Percentiles rank a stretch among this genome's conserved stretches.
Evolutionary conservation across 2,797 vertebrate species (phyloP).

Genomic region (Tragelaphus eurycerus): DNA sequence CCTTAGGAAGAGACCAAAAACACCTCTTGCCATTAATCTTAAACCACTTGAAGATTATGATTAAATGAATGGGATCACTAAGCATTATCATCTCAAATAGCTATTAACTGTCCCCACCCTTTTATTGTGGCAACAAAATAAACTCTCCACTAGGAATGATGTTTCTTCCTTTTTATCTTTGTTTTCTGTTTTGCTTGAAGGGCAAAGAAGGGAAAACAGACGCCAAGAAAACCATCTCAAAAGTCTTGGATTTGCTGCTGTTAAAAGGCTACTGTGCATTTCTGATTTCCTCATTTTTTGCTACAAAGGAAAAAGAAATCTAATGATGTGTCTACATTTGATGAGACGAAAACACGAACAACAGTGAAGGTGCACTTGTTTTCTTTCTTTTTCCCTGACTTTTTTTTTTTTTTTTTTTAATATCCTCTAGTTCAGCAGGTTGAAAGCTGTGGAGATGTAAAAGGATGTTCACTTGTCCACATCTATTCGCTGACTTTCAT

Average conservation of each 20-base stretch:
- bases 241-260: slow-evolving; percentile 74
- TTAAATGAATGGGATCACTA: slow-evolving; percentile 89
- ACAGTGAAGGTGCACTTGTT: slow-evolving; percentile 60
- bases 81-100: slow-evolving; percentile 90
- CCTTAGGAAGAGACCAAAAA: slow-evolving; percentile 83
- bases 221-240: slow-evolving; percentile 73
- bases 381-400: slow-evolving; percentile 36
- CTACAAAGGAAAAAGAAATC: slow-evolving; percentile 74
- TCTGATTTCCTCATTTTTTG: slow-evolving; percentile 26
- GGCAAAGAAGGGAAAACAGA: slow-evolving; percentile 68
- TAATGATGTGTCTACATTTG: slow-evolving; percentile 43
- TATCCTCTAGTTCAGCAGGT: not conserved
- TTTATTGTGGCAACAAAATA: slow-evolving; percentile 88
- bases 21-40: slow-evolving; percentile 90
- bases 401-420: slow-evolving; percentile 38
- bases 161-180: slow-evolving; percentile 40
- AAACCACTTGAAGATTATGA: slow-evolving; percentile 92
- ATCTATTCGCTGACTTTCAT: slow-evolving; percentile 48
- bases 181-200: slow-evolving; percentile 68
- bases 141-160: slow-evolving; percentile 65
- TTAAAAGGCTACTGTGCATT: slow-evolving; percentile 64
- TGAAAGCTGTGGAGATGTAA: slow-evolving; percentile 40
- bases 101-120: slow-evolving; percentile 84
- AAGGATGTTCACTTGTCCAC: slow-evolving; percentile 57
- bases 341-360: slow-evolving; percentile 54